These are phyloP conservation scores for Charadrius vociferus DNA, from an alignment of 2,113 vertebrate genomes.

Conservation along the genomic window DNA sequence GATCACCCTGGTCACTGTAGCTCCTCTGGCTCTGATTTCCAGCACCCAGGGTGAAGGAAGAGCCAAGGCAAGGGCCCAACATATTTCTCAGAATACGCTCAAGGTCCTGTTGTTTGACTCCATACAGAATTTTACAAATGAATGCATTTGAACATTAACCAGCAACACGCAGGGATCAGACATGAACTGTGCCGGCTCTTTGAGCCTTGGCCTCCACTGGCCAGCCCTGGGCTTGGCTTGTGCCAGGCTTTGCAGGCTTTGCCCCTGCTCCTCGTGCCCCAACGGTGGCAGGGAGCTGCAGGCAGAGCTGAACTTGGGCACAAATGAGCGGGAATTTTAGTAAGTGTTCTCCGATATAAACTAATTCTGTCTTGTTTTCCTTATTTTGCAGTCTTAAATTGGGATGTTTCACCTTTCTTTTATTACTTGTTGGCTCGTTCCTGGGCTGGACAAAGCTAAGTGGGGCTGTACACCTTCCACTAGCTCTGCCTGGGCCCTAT, in stretches of 20 bases:
- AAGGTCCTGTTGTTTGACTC: neutral
- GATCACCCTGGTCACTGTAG: neutral
- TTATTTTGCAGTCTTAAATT: neutral
- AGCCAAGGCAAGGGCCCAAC: neutral
- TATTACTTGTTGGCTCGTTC: neutral
- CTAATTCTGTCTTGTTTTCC: neutral
- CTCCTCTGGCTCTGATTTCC: neutral
- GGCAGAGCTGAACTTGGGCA: neutral
- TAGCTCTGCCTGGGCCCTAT: neutral
- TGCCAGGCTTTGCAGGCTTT: neutral
- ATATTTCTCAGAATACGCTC: neutral
- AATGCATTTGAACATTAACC: neutral
- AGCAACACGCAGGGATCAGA: neutral
- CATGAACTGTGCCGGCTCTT: neutral
- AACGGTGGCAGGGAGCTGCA: fast-evolving
- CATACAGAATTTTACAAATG: neutral
- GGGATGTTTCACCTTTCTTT: neutral
- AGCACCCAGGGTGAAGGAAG: neutral
- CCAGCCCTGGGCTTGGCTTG: neutral
- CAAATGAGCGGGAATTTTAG: neutral
- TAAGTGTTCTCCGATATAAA: neutral
- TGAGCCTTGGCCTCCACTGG: neutral
- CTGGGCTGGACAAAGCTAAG: neutral
- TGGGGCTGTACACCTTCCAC: neutral
- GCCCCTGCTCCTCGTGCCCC: neutral